Evolutionary conservation across 2,888 invertebrate species (phyloP).

Genomic region (Megaustenia siamemsis): DNA sequence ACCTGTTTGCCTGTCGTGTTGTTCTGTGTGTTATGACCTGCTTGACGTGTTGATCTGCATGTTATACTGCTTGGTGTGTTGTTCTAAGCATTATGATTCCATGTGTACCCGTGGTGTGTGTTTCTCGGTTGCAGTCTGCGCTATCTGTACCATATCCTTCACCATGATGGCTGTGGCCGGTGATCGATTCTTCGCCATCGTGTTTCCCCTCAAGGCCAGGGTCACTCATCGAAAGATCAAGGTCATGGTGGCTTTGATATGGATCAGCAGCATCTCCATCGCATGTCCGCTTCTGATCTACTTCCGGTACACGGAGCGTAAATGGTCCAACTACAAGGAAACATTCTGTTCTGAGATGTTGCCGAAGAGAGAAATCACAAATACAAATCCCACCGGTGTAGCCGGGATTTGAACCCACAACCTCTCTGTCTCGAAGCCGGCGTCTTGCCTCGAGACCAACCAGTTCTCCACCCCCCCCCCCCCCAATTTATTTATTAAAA

Average conservation of each 20-base stretch:
- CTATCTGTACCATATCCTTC: slow-evolving; percentile 73
- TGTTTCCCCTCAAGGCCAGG: slow-evolving; percentile 72
- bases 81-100: no score
- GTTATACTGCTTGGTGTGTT: no score
- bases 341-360: slow-evolving; percentile 72
- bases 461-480: no score
- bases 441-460: no score
- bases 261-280: slow-evolving; percentile 66
- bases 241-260: slow-evolving; percentile 65
- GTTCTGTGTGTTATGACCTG: no score
- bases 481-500: no score
- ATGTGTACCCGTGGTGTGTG: no score
- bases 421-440: no score
- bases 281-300: slow-evolving; percentile 68
- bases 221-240: slow-evolving; percentile 70
- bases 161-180: slow-evolving; percentile 72
- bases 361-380: slow-evolving; percentile 60
- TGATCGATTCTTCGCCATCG: slow-evolving; percentile 74
- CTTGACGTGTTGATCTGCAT: no score
- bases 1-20: no score
- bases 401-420: no score
- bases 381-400: no score
- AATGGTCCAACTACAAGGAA: slow-evolving; percentile 70
- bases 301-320: slow-evolving; percentile 67
- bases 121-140: slow-evolving; percentile 63